A percentile compares a stretch with the other conserved stretches of the same genome.
Conservation (phyloP, 2,888 invertebrate genomes). For the Drosophila anceps region DNA sequence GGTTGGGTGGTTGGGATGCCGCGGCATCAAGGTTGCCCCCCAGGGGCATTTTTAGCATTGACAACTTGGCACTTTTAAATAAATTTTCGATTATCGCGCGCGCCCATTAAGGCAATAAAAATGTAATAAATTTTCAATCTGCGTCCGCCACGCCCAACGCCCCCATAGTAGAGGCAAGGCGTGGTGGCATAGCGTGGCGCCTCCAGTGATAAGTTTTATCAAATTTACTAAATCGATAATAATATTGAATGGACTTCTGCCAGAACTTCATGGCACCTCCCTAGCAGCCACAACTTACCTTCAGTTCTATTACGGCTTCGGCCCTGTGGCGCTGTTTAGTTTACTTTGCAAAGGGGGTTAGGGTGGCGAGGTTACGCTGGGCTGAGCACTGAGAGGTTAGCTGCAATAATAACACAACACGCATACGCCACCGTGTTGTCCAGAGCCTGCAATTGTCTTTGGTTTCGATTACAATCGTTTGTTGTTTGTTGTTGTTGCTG, state of each 20-base stretch:
- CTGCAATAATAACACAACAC: constrained; percentile 57
- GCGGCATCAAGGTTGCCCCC: constrained; percentile 34
- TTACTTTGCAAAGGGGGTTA: constrained; percentile 23
- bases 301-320: constrained; percentile 38
- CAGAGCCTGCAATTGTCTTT: constrained; percentile 39
- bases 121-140: constrained; percentile 82
- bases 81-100: constrained; percentile 82
- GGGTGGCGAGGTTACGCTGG: neutral
- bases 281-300: neutral
- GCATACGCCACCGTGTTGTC: constrained; percentile 57
- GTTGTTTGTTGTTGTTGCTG: constrained; percentile 18
- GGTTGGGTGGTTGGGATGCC: constrained; percentile 6
- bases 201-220: constrained; percentile 68
- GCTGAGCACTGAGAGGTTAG: constrained; percentile 10
- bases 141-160: constrained; percentile 26
- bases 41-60: constrained; percentile 49
- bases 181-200: constrained; percentile 1
- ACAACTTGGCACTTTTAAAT: constrained; percentile 76
- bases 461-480: constrained; percentile 55
- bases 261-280: neutral
- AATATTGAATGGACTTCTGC: constrained; percentile 69
- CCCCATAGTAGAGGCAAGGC: neutral
- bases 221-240: constrained; percentile 76
- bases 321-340: constrained; percentile 56
- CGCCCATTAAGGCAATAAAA: constrained; percentile 81